phyloP scores from a whole-genome alignment of 2,888 invertebrate species.

The Drosophila conformis region DNA sequence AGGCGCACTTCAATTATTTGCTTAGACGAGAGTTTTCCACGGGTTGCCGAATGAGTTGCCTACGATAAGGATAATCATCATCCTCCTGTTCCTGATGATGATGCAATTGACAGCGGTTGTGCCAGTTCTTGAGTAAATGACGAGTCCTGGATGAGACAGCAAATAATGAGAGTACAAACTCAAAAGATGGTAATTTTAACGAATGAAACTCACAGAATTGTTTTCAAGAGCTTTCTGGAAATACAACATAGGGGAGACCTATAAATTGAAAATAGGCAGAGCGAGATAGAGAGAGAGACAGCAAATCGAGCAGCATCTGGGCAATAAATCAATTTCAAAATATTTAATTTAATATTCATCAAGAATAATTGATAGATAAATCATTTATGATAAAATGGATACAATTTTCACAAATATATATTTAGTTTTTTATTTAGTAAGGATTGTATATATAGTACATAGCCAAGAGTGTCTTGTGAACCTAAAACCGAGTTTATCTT shows the following conservation, averaged over 20 bases:
- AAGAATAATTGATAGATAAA: neutral
- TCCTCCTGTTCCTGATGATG: slow-evolving; percentile 9
- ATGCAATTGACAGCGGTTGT: slow-evolving; percentile 42
- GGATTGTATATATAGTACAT: neutral
- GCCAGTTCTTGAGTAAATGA: slow-evolving; percentile 45
- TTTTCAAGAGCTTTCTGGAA: slow-evolving; percentile 21
- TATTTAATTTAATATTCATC: neutral
- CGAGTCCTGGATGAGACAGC: slow-evolving; percentile 52
- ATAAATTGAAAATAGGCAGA: slow-evolving; percentile 1
- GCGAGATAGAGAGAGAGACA: neutral
- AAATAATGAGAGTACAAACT: slow-evolving; percentile 42
- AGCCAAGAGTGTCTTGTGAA: neutral
- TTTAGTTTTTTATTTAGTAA: neutral
- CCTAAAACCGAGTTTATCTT: neutral
- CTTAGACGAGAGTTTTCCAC: slow-evolving; percentile 49
- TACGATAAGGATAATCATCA: neutral
- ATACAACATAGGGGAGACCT: neutral
- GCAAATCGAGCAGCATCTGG: neutral
- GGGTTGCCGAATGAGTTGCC: slow-evolving; percentile 40
- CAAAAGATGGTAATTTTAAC: slow-evolving; percentile 53
- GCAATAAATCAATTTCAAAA: neutral
- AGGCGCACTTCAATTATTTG: slow-evolving; percentile 60
- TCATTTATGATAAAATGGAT: neutral
- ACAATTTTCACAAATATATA: neutral
- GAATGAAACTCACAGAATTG: slow-evolving; percentile 41